A percentile compares a stretch with the other conserved stretches of the same genome.
Conservation (phyloP, 2,797 vertebrate species). For the Heliangelus exortis region DNA sequence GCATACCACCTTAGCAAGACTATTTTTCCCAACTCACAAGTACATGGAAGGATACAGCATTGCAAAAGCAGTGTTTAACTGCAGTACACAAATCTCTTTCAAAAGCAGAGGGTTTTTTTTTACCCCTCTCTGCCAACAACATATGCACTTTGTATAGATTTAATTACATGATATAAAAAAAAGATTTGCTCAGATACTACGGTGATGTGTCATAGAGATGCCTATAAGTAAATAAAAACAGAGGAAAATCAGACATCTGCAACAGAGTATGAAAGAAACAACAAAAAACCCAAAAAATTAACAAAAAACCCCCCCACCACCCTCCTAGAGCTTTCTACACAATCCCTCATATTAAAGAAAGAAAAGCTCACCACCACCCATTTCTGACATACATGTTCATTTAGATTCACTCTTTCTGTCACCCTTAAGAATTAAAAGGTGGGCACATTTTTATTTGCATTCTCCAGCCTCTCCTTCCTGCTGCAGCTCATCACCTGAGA, state of each 20-base stretch:
- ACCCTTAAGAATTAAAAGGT: not conserved
- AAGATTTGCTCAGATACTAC: constrained; percentile 3
- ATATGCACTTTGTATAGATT: constrained; percentile 71
- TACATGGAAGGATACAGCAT: not conserved
- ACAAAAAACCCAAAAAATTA: not conserved
- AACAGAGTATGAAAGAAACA: not conserved
- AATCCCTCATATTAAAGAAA: not conserved
- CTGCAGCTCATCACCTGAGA: constrained; percentile 30
- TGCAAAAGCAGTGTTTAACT: constrained; percentile 61
- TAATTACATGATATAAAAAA: constrained; percentile 45
- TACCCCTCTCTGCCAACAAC: constrained; percentile 53
- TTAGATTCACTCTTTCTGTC: not conserved
- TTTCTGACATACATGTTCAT: not conserved
- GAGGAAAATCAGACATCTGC: not conserved
- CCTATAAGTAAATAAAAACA: constrained; percentile 31
- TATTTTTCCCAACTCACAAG: not conserved
- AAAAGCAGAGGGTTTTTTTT: constrained; percentile 40
- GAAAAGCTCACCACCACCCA: not conserved
- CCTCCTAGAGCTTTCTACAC: not conserved
- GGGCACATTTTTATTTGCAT: constrained; percentile 39
- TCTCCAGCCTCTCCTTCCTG: constrained; percentile 23
- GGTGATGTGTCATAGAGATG: constrained; percentile 25
- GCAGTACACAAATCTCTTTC: constrained; percentile 56
- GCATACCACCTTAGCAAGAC: not conserved
- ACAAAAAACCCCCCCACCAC: not conserved